phyloP scores from a whole-genome alignment of 92 coral and sea anemone species.

The Scolanthus callimorphus region DNA sequence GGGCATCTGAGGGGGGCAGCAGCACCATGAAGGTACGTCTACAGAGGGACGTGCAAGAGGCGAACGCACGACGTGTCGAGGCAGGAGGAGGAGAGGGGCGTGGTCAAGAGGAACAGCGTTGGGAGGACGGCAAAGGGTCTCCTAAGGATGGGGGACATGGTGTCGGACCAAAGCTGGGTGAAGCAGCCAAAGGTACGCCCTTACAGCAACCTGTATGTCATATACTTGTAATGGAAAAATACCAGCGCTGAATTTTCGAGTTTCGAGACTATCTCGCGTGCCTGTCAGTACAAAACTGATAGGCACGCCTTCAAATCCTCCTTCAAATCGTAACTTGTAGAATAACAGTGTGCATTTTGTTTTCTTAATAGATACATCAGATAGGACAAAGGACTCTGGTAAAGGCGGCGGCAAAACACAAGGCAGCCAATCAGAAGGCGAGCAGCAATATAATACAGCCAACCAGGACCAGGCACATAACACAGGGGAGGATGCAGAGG shows the following conservation, averaged over 20 bases:
- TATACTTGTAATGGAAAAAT: too few relatives aligned
- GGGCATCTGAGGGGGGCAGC: not conserved
- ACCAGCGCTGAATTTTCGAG: too few relatives aligned
- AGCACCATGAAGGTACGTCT: not conserved
- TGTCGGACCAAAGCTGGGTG: too few relatives aligned
- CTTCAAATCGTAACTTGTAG: too few relatives aligned
- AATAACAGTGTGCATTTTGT: too few relatives aligned
- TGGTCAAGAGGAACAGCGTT: not conserved
- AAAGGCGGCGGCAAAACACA: not conserved
- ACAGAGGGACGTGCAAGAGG: constrained; percentile 1
- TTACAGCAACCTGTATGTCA: too few relatives aligned
- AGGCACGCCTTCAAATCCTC: too few relatives aligned
- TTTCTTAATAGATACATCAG: too few relatives aligned
- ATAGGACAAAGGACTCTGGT: too few relatives aligned
- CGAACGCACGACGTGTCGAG: not conserved
- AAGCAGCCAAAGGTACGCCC: too few relatives aligned
- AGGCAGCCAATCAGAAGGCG: not conserved
- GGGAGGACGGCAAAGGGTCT: not conserved
- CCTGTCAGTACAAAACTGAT: too few relatives aligned
- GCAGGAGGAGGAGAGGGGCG: not conserved
- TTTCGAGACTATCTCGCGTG: too few relatives aligned
- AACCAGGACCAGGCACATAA: not conserved
- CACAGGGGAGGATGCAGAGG: not conserved
- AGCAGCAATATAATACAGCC: not conserved
- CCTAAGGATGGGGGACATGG: not conserved